These are phyloP conservation scores for Nomada lathburiana DNA, from an alignment of 2,888 invertebrate genomes.

Conservation along the genomic window DNA sequence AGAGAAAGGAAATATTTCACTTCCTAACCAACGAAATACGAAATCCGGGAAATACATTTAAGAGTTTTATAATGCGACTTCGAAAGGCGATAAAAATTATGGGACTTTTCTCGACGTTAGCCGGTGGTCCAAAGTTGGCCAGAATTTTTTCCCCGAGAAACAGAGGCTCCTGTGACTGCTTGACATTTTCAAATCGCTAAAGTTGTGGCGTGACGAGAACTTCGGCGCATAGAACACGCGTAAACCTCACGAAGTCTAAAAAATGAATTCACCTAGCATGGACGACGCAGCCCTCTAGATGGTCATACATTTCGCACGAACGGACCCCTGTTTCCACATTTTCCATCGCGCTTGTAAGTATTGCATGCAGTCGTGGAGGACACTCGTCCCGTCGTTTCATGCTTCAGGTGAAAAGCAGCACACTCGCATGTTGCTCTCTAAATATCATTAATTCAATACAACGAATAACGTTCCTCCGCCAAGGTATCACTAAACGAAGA, in stretches of 20 bases:
- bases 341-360: conserved; percentile 33
- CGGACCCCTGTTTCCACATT: conserved; percentile 37
- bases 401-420: conserved; percentile 3
- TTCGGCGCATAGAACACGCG: conserved; percentile 14
- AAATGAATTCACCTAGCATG: conserved; percentile 61
- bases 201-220: conserved; percentile 36
- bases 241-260: conserved; percentile 50
- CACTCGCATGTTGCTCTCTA: not conserved
- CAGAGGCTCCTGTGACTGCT: not conserved
- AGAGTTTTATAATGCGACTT: not conserved
- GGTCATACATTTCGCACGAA: conserved; percentile 58
- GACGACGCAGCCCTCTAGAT: conserved; percentile 20
- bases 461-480: conserved; percentile 4
- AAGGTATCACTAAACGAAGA: not conserved
- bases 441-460: conserved; percentile 41
- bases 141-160: not conserved
- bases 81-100: not conserved
- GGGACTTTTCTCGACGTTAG: not conserved
- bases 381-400: not conserved
- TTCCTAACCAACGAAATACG: not conserved
- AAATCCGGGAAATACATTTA: not conserved
- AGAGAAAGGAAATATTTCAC: not conserved
- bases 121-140: not conserved
- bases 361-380: conserved; percentile 25
- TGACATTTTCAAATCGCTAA: conserved; percentile 51